These are phyloP conservation scores for Apeira syringaria DNA, from an alignment of 2,888 invertebrate genomes.

Conservation along the genomic window DNA sequence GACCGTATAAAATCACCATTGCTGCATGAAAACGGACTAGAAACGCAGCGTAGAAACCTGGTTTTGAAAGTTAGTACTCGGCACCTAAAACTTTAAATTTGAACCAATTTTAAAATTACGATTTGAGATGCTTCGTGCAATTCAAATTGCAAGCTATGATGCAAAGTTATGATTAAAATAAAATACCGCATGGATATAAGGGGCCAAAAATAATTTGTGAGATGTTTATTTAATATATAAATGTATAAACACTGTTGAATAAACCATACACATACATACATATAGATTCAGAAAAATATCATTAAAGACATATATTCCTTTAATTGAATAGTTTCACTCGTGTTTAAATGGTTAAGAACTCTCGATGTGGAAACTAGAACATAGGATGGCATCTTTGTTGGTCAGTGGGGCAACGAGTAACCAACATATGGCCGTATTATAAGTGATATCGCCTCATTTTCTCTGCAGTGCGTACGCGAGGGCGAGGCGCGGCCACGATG, in stretches of 20 bases:
- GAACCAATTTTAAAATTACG: too few relatives aligned
- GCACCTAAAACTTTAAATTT: conserved; percentile 2
- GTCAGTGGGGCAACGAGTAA: conserved; percentile 68
- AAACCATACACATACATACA: too few relatives aligned
- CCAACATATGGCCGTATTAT: conserved; percentile 53
- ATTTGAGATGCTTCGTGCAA: too few relatives aligned
- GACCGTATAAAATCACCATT: conserved; percentile 18
- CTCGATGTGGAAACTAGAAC: conserved; percentile 36
- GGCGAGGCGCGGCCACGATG: conserved; percentile 42
- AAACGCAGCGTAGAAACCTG: conserved; percentile 17
- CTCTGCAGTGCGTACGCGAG: conserved; percentile 50
- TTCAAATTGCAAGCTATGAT: too few relatives aligned
- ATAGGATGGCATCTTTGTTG: conserved; percentile 56
- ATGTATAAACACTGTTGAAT: too few relatives aligned
- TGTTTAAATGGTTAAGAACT: conserved; percentile 17
- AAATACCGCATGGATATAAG: too few relatives aligned
- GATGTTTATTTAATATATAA: too few relatives aligned
- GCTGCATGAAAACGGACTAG: conserved; percentile 16
- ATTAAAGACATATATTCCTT: too few relatives aligned
- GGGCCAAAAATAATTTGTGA: too few relatives aligned
- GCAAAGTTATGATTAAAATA: too few relatives aligned
- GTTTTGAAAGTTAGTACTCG: conserved; percentile 11
- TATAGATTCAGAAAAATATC: too few relatives aligned
- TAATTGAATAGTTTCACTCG: too few relatives aligned
- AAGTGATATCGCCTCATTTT: conserved; percentile 73